Evolutionary conservation across 2,797 vertebrate species (phyloP).

Genomic region (Galaxias olidus): DNA sequence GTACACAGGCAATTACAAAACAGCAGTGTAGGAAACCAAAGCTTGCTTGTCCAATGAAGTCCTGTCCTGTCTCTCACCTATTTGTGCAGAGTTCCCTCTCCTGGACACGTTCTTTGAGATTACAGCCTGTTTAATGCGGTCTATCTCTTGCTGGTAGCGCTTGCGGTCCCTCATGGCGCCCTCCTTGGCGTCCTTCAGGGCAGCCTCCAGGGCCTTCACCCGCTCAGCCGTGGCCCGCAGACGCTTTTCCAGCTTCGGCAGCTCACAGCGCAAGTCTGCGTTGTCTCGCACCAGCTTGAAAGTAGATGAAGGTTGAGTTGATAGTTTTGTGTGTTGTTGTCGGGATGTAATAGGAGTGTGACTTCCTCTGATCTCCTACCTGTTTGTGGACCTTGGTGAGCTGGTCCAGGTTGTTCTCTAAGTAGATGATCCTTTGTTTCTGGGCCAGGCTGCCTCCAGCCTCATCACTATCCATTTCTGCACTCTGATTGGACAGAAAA

Average conservation of each 20-base stretch:
- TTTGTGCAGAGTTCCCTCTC: conserved; percentile 88
- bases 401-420: conserved; percentile 97
- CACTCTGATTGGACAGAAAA: conserved; percentile 71
- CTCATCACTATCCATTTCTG: conserved; percentile 88
- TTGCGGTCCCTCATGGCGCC: conserved; percentile 88
- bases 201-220: conserved; percentile 88
- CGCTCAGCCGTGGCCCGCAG: conserved; percentile 90
- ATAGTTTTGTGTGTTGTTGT: background rate
- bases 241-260: conserved; percentile 96
- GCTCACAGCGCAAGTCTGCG: conserved; percentile 95
- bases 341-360: background rate
- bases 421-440: conserved; percentile 95
- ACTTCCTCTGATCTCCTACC: conserved; percentile 24
- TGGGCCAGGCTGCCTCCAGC: conserved; percentile 91
- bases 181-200: conserved; percentile 90
- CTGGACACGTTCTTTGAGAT: conserved; percentile 86
- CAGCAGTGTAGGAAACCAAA: background rate
- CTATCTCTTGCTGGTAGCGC: conserved; percentile 95
- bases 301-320: background rate
- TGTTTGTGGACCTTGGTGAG: conserved; percentile 91
- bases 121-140: conserved; percentile 93
- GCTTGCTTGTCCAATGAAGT: background rate
- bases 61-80: conserved; percentile 73
- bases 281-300: conserved; percentile 92
- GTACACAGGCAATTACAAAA: too few species aligned